Percentiles rank a stretch among this genome's conserved stretches.
These are phyloP conservation scores for Volucella zonaria DNA, from an alignment of 2,888 invertebrate species.

Conservation along the genomic window DNA sequence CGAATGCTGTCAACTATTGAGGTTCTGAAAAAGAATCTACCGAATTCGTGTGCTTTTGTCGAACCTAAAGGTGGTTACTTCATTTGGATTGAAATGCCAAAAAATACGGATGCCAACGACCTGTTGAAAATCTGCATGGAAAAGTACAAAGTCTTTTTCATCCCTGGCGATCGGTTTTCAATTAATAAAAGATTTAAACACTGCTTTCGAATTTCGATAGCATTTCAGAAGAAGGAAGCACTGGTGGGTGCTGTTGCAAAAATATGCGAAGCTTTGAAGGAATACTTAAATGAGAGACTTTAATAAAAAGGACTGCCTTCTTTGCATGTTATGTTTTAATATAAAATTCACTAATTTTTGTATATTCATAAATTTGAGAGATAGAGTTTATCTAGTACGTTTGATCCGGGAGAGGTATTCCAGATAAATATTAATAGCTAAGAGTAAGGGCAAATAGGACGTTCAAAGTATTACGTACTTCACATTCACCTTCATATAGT, in stretches of 20 bases:
- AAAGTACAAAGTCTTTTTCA: slow-evolving; percentile 82
- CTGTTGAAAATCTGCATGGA: slow-evolving; percentile 82
- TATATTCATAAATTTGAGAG: no score
- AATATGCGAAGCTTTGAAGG: slow-evolving; percentile 81
- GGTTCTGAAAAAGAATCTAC: slow-evolving; percentile 82
- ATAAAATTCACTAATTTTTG: no score
- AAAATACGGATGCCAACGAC: slow-evolving; percentile 78
- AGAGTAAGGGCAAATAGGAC: no score
- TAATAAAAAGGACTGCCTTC: background rate
- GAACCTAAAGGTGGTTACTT: slow-evolving; percentile 85
- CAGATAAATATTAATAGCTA: no score
- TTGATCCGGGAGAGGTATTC: no score
- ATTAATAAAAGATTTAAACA: slow-evolving; percentile 79
- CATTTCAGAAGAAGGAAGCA: slow-evolving; percentile 82
- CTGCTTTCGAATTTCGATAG: slow-evolving; percentile 83
- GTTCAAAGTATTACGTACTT: no score
- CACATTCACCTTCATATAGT: no score
- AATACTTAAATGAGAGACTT: slow-evolving; percentile 76
- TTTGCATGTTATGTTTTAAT: no score
- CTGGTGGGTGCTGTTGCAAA: slow-evolving; percentile 80
- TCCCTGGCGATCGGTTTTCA: slow-evolving; percentile 83
- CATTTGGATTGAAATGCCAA: slow-evolving; percentile 85
- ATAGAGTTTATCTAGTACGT: no score
- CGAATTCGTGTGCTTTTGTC: slow-evolving; percentile 81
- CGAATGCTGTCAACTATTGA: slow-evolving; percentile 82